A percentile compares a stretch with the other conserved stretches of the same genome.
Evolutionary conservation across 2,888 invertebrate species (phyloP).

Genomic region (Athalia cordata): DNA sequence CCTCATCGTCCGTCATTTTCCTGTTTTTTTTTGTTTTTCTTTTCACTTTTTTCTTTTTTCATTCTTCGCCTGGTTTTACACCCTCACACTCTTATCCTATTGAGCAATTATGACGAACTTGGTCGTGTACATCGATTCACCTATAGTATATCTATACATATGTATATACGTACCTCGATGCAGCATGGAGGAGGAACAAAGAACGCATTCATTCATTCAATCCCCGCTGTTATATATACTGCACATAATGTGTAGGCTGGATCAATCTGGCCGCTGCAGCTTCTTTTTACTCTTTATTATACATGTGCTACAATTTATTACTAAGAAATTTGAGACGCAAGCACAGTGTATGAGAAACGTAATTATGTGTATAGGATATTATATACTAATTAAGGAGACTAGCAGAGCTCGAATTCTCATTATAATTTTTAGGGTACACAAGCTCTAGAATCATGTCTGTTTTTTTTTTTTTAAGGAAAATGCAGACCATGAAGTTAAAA

Average conservation of each 20-base stretch:
- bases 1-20: background rate
- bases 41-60: background rate
- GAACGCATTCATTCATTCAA: constrained; percentile 19
- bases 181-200: background rate
- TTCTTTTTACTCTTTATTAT: background rate
- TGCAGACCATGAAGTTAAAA: too few relatives aligned
- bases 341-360: background rate
- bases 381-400: background rate
- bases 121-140: background rate
- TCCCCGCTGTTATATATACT: background rate
- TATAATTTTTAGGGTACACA: too few relatives aligned
- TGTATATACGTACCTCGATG: too few relatives aligned
- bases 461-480: too few relatives aligned
- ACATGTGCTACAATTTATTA: constrained; percentile 13
- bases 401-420: background rate
- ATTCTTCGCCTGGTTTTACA: background rate
- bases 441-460: too few relatives aligned
- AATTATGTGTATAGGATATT: background rate
- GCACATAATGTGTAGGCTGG: background rate
- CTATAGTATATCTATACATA: too few relatives aligned
- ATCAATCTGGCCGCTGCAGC: background rate
- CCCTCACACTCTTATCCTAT: background rate
- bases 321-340: constrained; percentile 11
- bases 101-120: background rate
- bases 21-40: background rate